Base-by-base conservation (phyloP, 1,140 invertebrate species). In the Colletes latitarsis region DNA sequence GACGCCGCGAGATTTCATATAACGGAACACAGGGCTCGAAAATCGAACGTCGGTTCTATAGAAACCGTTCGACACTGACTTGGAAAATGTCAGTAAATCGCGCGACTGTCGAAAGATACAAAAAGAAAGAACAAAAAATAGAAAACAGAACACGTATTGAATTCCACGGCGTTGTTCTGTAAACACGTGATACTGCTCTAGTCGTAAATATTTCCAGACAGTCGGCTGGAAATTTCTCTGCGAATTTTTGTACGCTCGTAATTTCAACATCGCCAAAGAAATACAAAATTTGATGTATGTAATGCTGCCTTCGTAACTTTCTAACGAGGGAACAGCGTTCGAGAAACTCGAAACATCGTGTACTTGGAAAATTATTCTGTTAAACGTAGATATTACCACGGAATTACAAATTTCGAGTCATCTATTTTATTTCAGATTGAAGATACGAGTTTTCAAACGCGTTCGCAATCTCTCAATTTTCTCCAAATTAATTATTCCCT, bases 1-100 rank as follows among this genome's bases (percentile, higher is more conserved):
- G 81, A 86, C 81, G 66, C 46, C 41, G 77, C 79, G 73, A 77
- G 84, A 85, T 88, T 83, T 82, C 64, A 52, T 64, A 55, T 82
- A 84, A 82, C 82, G 82, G 82, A 82, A 84, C 67, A 52, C 60
- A 69, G 53, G 30, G 14, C 60, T 60, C 46, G 57, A 58, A 41
- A 68, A 39, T 74, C 53, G 64, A 57, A 6, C 52, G 52, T 43
- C 53, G 19, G 53, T 72, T 73, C 14, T 39, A 58, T 67, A 41
- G 52, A 39, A 57, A 73, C 64, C 60, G 57, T 70, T 68, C 58
- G 43, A 74, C 58, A 21, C 19, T 30, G 58, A 67, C 58, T 21
- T 62, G 43, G 49, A 76, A 75, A 75, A 77, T 66, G 57, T 84
- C 70, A 8, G 71, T 67, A 80, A 80, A 75, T 67, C 52, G 52